Percentiles rank a stretch among this genome's conserved stretches.
Evolutionary conservation across 2,888 invertebrate genomes (phyloP).

Genomic region (Sarcophaga carnaria): DNA sequence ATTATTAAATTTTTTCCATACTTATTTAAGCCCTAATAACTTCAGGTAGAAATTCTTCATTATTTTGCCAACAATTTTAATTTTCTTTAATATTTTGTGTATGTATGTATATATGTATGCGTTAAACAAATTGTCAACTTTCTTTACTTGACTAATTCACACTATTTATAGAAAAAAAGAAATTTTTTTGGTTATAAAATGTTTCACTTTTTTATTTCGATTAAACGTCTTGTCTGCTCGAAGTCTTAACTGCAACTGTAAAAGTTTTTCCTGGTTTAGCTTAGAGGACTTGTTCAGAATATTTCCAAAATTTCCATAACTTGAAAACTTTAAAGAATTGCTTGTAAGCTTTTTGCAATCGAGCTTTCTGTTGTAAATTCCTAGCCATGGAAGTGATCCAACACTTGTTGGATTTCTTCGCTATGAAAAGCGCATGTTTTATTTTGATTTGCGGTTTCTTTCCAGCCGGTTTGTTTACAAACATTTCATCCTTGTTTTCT

Average conservation of each 20-base stretch:
- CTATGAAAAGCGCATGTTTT: slow-evolving; percentile 73
- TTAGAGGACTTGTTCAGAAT: slow-evolving; percentile 55
- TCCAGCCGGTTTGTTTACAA: slow-evolving; percentile 71
- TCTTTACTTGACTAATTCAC: background rate
- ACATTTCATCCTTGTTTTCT: slow-evolving; percentile 64
- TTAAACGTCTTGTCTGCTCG: slow-evolving; percentile 62
- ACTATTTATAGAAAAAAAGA: background rate
- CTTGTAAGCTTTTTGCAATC: slow-evolving; percentile 59
- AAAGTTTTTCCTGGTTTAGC: slow-evolving; percentile 66
- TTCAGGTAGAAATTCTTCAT: too few relatives aligned
- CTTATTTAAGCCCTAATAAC: background rate
- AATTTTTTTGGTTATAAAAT: slow-evolving; percentile 9
- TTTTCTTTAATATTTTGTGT: slow-evolving; percentile 37
- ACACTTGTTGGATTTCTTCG: slow-evolving; percentile 78
- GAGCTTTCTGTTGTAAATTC: slow-evolving; percentile 64
- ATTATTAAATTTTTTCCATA: slow-evolving; percentile 8
- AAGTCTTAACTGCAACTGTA: slow-evolving; percentile 72
- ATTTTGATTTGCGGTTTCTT: slow-evolving; percentile 69
- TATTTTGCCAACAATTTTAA: background rate
- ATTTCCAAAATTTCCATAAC: slow-evolving; percentile 66
- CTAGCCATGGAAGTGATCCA: slow-evolving; percentile 68
- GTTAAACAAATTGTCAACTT: slow-evolving; percentile 2
- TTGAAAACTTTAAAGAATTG: slow-evolving; percentile 56
- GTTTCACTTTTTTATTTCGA: slow-evolving; percentile 64
- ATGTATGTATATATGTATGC: slow-evolving; percentile 41